Conservation (phyloP, 2,113 vertebrate species). For the Tenebrosternarchus preto region DNA sequence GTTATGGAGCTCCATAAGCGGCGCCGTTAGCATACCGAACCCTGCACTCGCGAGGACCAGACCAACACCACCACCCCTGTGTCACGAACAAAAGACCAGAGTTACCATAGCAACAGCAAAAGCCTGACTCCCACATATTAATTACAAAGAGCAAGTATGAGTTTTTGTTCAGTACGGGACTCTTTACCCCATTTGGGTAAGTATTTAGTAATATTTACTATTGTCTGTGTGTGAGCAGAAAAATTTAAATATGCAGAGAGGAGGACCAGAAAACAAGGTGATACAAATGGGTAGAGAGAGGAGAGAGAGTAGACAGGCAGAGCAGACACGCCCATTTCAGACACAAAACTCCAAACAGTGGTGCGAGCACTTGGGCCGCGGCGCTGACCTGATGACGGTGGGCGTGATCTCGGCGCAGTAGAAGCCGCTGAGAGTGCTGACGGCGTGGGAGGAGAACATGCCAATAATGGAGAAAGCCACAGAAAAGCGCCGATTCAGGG, state of each 20-base stretch:
- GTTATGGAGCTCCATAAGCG: conserved; percentile 98
- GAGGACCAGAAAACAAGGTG: neutral
- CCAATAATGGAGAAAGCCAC: conserved; percentile 94
- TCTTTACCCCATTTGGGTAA: too few relatives aligned
- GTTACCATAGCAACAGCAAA: neutral
- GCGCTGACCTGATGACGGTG: conserved; percentile 91
- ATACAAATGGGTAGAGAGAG: neutral
- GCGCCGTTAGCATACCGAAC: conserved; percentile 93
- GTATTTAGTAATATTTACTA: too few relatives aligned
- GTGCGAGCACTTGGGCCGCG: too few relatives aligned
- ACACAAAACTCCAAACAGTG: too few relatives aligned
- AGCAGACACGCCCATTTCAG: neutral
- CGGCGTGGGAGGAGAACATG: conserved; percentile 96
- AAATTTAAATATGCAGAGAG: neutral
- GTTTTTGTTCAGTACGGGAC: too few relatives aligned
- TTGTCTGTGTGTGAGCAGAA: too few relatives aligned
- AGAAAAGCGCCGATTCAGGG: conserved; percentile 92
- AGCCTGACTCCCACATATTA: neutral
- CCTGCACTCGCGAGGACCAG: conserved; percentile 93
- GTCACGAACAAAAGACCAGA: neutral
- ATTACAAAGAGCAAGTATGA: too few relatives aligned
- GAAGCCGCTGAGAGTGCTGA: conserved; percentile 95
- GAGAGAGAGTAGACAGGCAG: neutral
- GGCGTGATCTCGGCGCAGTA: conserved; percentile 97
- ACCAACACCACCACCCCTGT: conserved; percentile 90